Base-by-base conservation (phyloP, 2,113 vertebrate genomes). In the Tetraodon nigroviridis region DNA sequence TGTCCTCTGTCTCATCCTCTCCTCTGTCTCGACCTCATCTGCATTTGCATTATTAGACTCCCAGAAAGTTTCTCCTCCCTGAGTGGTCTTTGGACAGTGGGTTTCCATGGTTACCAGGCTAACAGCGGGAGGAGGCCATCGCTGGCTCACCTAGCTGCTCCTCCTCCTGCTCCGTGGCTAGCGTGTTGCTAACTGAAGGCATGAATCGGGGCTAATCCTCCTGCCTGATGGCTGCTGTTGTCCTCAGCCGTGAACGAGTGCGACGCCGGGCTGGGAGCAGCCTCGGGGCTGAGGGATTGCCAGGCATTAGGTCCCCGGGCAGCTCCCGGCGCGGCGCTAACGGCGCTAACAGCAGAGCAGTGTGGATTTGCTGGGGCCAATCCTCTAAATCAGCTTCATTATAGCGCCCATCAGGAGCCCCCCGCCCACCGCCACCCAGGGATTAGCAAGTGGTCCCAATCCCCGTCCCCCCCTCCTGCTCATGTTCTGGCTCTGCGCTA, bases 351-450 rank as follows among this genome's bases (percentile, higher is more conserved):
- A 65, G 72, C 71, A 59, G 64, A 79, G 70, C 64, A 73, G 79
- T 81, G 78, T 78, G 86, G 84, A 83, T 84, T 87, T 87, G 79
- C 76, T 75, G 45, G 1, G 58, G 37, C 61, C 78, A 90, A 83
- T 88, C 85, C 83, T 76, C 63, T 74, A 88, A 86, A 88, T 88
- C 70, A 81, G 79, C 79, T 81, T 84, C 83, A 89, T 88, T 89
- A 89, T 84, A 85, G 64, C 61, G 55, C 65, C 79, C 80, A 80
- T 67, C 63, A 55, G 52, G 51, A 73, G 40, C 32, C 69, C 65
- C 71, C 67, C 67, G 54, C 57, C 73, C 67, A 65, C 69, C 41
- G 2, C 59, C 53, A 51, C 68, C 61, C 18, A 44, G 61, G 75
- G 84, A 87, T 89, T 86, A 88, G 73, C 67, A 68, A 59, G 51